Evolutionary conservation across 2,888 invertebrate species (phyloP).

Genomic region (Tenodera sinensis): DNA sequence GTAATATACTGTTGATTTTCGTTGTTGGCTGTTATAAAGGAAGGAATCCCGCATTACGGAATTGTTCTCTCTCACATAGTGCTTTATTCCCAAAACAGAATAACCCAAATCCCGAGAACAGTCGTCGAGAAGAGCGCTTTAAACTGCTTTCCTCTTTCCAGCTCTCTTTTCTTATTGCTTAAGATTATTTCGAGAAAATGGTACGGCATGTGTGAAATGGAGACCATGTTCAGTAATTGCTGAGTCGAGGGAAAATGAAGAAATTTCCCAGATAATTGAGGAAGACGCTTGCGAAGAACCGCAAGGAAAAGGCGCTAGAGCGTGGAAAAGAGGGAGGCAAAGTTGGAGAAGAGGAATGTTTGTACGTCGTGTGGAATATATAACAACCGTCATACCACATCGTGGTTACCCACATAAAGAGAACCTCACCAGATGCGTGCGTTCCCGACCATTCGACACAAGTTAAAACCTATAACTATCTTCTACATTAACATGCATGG

Average conservation of each 20-base stretch:
- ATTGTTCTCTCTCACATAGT: background rate
- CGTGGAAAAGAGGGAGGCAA: background rate
- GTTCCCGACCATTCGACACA: background rate
- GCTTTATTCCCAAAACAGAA: background rate
- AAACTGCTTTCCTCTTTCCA: background rate
- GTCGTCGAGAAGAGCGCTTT: background rate
- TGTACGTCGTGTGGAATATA: background rate
- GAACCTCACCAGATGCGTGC: background rate
- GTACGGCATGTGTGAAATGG: slow-evolving; percentile 13
- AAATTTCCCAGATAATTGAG: slow-evolving; percentile 18
- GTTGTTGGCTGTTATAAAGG: background rate
- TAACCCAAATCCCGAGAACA: background rate
- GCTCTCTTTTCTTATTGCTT: background rate
- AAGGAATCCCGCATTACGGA: background rate
- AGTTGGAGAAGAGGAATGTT: background rate
- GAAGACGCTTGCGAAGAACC: background rate
- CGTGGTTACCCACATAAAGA: background rate
- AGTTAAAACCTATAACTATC: background rate
- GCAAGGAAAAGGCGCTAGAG: background rate
- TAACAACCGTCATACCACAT: background rate
- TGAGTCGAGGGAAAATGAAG: slow-evolving; percentile 1
- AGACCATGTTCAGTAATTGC: background rate
- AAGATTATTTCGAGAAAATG: slow-evolving; percentile 14
- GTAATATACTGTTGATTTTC: background rate
- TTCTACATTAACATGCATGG: background rate